Evolutionary conservation across 2,888 invertebrate genomes (phyloP).

Genomic region (Lymantria dispar): DNA sequence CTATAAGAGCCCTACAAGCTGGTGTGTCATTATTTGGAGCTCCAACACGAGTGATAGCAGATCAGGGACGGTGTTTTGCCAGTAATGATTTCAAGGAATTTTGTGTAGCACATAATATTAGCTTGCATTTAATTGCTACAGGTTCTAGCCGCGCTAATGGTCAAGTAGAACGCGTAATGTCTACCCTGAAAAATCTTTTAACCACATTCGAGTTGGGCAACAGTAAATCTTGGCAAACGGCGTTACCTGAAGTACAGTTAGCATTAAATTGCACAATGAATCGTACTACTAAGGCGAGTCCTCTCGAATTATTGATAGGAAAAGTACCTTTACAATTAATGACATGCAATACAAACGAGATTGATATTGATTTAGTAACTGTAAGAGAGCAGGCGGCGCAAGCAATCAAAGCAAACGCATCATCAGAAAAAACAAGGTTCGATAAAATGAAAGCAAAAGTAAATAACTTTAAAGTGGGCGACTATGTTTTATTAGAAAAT

Average conservation of each 20-base stretch:
- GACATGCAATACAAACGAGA: neutral
- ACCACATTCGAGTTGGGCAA: neutral
- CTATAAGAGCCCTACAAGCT: slow-evolving; percentile 1
- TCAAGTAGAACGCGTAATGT: slow-evolving; percentile 4
- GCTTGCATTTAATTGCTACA: slow-evolving; percentile 8
- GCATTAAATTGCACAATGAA: neutral
- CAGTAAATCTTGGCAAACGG: slow-evolving; percentile 5
- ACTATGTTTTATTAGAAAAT: neutral
- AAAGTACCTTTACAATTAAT: slow-evolving; percentile 3
- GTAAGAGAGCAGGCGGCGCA: neutral
- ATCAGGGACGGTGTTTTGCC: slow-evolving; percentile 6
- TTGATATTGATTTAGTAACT: neutral
- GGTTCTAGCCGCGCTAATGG: slow-evolving; percentile 7
- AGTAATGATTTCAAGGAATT: slow-evolving; percentile 5
- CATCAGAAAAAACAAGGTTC: neutral
- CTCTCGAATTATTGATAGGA: slow-evolving; percentile 6
- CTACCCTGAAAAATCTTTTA: slow-evolving; percentile 3
- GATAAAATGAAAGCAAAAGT: slow-evolving; percentile 1
- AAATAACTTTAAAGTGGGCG: neutral
- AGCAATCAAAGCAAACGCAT: neutral
- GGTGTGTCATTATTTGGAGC: slow-evolving; percentile 7
- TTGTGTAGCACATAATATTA: slow-evolving; percentile 6
- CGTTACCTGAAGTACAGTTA: slow-evolving; percentile 1
- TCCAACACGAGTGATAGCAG: slow-evolving; percentile 7
- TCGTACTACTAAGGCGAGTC: slow-evolving; percentile 1